These are phyloP conservation scores for Drosophila eugracilis DNA, from an alignment of 1,140 invertebrate species.

Conservation along the genomic window DNA sequence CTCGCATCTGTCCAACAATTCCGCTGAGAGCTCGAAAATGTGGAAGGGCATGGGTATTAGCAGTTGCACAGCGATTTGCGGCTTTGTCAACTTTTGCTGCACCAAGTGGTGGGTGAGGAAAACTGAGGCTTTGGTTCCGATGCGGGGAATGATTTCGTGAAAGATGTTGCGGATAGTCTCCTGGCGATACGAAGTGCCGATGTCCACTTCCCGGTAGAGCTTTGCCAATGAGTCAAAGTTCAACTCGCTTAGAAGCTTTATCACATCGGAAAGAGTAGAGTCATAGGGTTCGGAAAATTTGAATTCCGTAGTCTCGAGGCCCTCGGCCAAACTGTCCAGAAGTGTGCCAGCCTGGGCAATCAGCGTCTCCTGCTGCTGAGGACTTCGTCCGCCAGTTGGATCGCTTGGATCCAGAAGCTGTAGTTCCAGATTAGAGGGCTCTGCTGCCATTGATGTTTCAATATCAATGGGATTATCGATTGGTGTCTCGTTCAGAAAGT, in stretches of 20 bases:
- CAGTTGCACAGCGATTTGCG: constrained; percentile 86
- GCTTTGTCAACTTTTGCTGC: constrained; percentile 86
- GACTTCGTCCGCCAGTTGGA: constrained; percentile 78
- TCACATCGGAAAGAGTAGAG: constrained; percentile 84
- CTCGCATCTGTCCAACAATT: constrained; percentile 86
- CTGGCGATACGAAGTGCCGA: constrained; percentile 88
- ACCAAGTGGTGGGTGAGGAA: constrained; percentile 88
- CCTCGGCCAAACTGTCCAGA: constrained; percentile 83
- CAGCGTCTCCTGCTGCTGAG: constrained; percentile 69
- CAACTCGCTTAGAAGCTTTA: constrained; percentile 86
- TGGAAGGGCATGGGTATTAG: constrained; percentile 87
- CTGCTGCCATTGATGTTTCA: constrained; percentile 68
- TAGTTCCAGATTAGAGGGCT: constrained; percentile 60
- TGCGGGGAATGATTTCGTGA: constrained; percentile 89
- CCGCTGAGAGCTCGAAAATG: constrained; percentile 86
- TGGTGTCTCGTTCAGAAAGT: constrained; percentile 70
- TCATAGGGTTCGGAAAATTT: constrained; percentile 85
- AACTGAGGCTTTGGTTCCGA: constrained; percentile 88
- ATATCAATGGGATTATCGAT: constrained; percentile 79
- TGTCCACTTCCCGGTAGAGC: constrained; percentile 86
- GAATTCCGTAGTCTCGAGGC: constrained; percentile 84
- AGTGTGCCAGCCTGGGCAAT: constrained; percentile 67
- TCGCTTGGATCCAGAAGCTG: constrained; percentile 65
- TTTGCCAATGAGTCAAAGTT: constrained; percentile 85
- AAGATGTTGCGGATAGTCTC: constrained; percentile 90